Evolutionary conservation across 2,797 vertebrate genomes (phyloP).

Genomic region (Monodelphis domestica): DNA sequence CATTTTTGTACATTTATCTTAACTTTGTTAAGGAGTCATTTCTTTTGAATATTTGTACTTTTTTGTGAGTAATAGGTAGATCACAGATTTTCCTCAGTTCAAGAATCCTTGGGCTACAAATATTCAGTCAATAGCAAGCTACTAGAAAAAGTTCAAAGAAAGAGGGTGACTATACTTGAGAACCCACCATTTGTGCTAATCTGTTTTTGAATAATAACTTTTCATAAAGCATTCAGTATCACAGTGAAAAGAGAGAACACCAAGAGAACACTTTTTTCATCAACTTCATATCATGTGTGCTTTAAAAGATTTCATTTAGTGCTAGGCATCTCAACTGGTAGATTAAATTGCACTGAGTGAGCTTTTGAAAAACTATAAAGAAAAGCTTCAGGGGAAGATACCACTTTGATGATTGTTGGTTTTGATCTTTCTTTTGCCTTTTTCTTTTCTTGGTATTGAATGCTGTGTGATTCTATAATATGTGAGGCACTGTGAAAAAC

Average conservation of each 20-base stretch:
- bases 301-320: background rate
- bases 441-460: slow-evolving; percentile 54
- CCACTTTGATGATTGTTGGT: slow-evolving; percentile 1
- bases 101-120: slow-evolving; percentile 12
- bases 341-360: slow-evolving; percentile 13
- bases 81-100: slow-evolving; percentile 22
- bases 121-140: slow-evolving; percentile 55
- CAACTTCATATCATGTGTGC: background rate
- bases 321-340: background rate
- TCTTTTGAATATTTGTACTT: slow-evolving; percentile 52
- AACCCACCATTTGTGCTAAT: slow-evolving; percentile 23
- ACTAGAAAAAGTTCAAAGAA: slow-evolving; percentile 62
- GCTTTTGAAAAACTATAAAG: slow-evolving; percentile 11
- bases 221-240: background rate
- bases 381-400: background rate
- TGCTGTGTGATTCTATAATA: background rate
- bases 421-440: slow-evolving; percentile 49
- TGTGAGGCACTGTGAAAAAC: background rate
- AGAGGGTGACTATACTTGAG: slow-evolving; percentile 13
- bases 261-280: background rate
- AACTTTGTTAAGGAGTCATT: background rate
- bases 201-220: background rate
- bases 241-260: background rate
- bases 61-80: slow-evolving; percentile 31
- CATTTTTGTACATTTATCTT: background rate